Evolutionary conservation across 1,140 invertebrate species (phyloP).

Genomic region (Heliconius nattereri): DNA sequence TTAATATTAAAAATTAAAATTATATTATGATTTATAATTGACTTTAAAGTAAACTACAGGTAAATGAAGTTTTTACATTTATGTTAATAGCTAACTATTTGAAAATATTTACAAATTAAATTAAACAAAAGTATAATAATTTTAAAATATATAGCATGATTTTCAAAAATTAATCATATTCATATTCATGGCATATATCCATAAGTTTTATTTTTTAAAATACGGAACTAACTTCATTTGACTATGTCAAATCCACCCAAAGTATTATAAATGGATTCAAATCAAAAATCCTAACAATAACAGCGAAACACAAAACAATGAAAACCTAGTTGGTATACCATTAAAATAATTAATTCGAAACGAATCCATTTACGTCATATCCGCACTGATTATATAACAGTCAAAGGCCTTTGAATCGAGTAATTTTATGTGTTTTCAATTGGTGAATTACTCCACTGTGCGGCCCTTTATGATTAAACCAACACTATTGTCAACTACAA

Average conservation of each 20-base stretch:
- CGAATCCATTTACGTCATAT: constrained; percentile 3
- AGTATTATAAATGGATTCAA: not conserved
- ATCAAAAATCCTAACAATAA: not conserved
- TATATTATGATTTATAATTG: not conserved
- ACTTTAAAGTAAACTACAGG: too few species aligned
- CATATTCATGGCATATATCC: too few species aligned
- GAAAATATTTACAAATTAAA: too few species aligned
- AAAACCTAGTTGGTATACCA: not conserved
- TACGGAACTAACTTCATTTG: not conserved
- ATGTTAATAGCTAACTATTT: too few species aligned
- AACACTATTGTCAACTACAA: constrained; percentile 73
- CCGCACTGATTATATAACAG: constrained; percentile 12
- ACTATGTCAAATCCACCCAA: not conserved
- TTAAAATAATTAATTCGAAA: not conserved
- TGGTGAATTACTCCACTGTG: constrained; percentile 62
- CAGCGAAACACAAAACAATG: not conserved
- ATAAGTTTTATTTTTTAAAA: not conserved
- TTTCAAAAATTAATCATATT: too few species aligned
- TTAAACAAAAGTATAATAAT: too few species aligned
- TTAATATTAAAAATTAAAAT: not conserved
- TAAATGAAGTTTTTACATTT: too few species aligned
- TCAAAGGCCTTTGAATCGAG: constrained; percentile 23
- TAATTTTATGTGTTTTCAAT: constrained; percentile 37
- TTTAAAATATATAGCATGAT: too few species aligned
- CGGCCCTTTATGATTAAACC: constrained; percentile 62